These are phyloP conservation scores for Muschampia plurimacula DNA, from an alignment of 2,888 invertebrate genomes.

Conservation along the genomic window DNA sequence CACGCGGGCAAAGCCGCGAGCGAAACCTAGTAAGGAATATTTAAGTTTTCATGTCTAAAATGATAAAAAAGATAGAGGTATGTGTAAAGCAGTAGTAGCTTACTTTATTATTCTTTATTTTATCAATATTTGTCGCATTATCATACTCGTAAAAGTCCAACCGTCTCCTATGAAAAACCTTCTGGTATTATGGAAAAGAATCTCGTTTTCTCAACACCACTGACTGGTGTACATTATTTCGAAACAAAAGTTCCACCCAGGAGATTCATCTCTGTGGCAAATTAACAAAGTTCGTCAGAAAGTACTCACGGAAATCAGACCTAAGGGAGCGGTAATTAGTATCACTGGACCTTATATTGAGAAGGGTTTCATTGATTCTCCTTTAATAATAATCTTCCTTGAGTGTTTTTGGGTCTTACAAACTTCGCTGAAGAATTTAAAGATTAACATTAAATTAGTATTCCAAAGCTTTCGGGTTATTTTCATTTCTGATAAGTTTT, in stretches of 20 bases:
- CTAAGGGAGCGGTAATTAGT: constrained; percentile 52
- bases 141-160: constrained; percentile 13
- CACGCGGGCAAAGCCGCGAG: no score
- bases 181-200: constrained; percentile 8
- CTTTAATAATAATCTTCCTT: constrained; percentile 14
- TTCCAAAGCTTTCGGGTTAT: background rate
- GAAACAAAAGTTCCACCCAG: constrained; percentile 50
- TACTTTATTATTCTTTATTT: no score
- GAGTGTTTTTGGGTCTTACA: background rate
- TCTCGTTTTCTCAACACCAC: constrained; percentile 19
- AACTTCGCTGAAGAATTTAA: background rate
- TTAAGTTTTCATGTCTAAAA: no score
- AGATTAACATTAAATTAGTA: constrained; percentile 2
- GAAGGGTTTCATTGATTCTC: constrained; percentile 42
- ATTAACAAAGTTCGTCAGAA: constrained; percentile 50
- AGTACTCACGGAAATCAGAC: constrained; percentile 49
- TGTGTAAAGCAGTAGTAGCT: no score
- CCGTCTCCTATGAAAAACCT: constrained; percentile 1
- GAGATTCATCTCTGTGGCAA: constrained; percentile 49
- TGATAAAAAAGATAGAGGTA: no score
- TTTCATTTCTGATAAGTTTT: background rate
- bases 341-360: constrained; percentile 41
- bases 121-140: background rate
- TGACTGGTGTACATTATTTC: constrained; percentile 42
- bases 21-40: no score